Evolutionary conservation across 2,888 invertebrate genomes (phyloP), one percentile per base, ranked within the genome.

Genomic region (Platycheirus albimanus): DNA sequence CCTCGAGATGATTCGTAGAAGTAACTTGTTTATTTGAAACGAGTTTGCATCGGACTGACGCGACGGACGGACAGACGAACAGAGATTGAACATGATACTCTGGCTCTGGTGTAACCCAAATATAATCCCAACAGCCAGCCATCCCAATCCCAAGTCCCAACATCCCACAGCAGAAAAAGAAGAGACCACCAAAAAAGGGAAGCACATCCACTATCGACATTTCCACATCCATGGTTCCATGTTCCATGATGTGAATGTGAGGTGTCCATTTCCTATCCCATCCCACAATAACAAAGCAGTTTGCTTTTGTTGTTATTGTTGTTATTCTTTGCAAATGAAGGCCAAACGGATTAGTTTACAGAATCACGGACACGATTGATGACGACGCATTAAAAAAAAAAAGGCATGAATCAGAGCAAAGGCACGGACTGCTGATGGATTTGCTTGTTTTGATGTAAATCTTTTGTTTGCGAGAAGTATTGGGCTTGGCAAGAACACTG

Each of bases 41-140:
- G 33, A 43, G 76, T 69, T 69, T 41, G 67, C 69, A 30, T 49
- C 19, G 49, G 36, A 52, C 36, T 6, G 7, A 7, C 24, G 45
- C 28, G 36, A 52, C 36, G 11, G 7, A 7, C 24, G 45, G 49
- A 15, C 28, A 20, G 17, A 33, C 33, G 24, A n/a, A n/a, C n/a
- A n/a, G n/a, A 24, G 64, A 63, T 45, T 52, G 45, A 76, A 76
- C 52, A 24, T 61, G 61, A 76, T 69, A 61, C 45, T 52, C 45
- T 69, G n/a, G n/a, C n/a, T n/a, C n/a, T n/a, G 15, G 30, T 69
- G 24, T 69, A 69, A 69, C 75, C 75, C 61, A 76, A 69, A 76
- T 33, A 33, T 61, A 61, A 61, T 67, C 76, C 17, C 41, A 20
- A n/a, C n/a, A n/a, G n/a, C n/a, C n/a, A n/a, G n/a, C n/a, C n/a